Evolutionary conservation across 2,888 invertebrate species (phyloP).

Genomic region (Scaptomyza cyrtandrae): DNA sequence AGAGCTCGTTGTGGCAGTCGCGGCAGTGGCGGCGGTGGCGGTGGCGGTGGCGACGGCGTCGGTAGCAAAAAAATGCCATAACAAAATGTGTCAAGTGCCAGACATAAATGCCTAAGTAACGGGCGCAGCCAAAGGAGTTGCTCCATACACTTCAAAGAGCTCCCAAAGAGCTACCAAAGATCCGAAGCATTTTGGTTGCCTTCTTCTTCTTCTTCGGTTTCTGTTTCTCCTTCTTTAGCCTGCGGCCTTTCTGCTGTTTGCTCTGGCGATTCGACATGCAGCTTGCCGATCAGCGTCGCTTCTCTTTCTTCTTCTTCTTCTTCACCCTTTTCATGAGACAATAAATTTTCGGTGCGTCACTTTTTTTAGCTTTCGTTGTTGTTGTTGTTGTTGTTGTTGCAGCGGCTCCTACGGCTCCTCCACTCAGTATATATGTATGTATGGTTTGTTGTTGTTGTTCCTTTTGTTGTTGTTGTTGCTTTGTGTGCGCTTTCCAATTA

Average conservation of each 20-base stretch:
- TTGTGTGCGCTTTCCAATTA: conserved; percentile 69
- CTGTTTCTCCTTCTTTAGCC: conserved; percentile 8
- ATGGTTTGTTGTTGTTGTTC: conserved; percentile 10
- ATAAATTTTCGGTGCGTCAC: conserved; percentile 78
- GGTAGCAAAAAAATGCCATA: conserved; percentile 78
- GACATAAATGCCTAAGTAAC: conserved; percentile 79
- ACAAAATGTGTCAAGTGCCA: conserved; percentile 81
- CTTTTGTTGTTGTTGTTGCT: conserved; percentile 11
- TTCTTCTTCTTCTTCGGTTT: neutral
- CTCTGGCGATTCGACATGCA: conserved; percentile 69
- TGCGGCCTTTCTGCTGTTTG: conserved; percentile 60
- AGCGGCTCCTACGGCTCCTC: conserved; percentile 12
- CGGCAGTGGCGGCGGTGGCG: conserved; percentile 26
- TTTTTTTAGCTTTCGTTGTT: conserved; percentile 42
- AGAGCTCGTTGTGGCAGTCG: conserved; percentile 13
- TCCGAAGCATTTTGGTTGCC: conserved; percentile 5
- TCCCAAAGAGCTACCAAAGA: no score
- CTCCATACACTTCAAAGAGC: no score
- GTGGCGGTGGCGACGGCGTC: conserved; percentile 30
- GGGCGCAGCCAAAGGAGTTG: conserved; percentile 44
- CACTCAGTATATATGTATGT: neutral
- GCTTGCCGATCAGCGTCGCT: conserved; percentile 38
- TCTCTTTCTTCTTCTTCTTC: neutral
- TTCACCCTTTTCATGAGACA: conserved; percentile 59
- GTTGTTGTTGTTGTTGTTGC: conserved; percentile 13